phyloP scores from a whole-genome alignment of 2,888 invertebrate species.

The Dasysyrphus albostriatus region DNA sequence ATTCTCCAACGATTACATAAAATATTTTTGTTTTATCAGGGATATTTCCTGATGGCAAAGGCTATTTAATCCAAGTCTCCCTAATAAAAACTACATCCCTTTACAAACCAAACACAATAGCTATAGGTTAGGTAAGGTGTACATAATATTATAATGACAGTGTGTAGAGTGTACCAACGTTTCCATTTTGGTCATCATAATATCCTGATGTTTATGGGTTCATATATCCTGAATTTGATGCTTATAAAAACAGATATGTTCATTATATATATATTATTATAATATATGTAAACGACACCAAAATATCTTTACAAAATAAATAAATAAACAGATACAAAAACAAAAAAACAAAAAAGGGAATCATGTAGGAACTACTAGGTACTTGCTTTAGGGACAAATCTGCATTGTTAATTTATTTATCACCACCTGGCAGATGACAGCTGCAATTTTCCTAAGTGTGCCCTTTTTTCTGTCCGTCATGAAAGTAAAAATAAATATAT shows the following conservation, averaged over 20 bases:
- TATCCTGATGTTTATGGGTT: conserved; percentile 29
- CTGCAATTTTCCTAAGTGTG: conserved; percentile 20
- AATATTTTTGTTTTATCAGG: conserved; percentile 12
- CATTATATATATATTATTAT: not conserved
- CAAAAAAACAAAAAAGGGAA: not conserved
- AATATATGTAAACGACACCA: not conserved
- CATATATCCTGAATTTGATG: conserved; percentile 19
- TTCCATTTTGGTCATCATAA: conserved; percentile 8
- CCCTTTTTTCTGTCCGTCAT: not conserved
- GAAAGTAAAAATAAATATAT: not conserved
- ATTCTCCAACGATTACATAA: not conserved
- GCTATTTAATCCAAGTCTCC: conserved; percentile 8
- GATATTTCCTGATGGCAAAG: conserved; percentile 3
- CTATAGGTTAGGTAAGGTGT: not conserved
- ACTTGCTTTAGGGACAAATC: not conserved
- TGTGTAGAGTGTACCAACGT: not conserved
- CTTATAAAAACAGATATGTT: conserved; percentile 3
- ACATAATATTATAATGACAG: not conserved
- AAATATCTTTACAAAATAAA: conserved; percentile 12
- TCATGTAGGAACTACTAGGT: too few relatives aligned
- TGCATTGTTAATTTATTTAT: conserved; percentile 45
- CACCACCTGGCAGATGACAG: conserved; percentile 31
- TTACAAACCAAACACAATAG: not conserved
- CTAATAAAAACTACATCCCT: conserved; percentile 29
- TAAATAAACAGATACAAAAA: conserved; percentile 3